phyloP scores from a whole-genome alignment of 2,113 vertebrate species.

The Micronycteris hirsuta region DNA sequence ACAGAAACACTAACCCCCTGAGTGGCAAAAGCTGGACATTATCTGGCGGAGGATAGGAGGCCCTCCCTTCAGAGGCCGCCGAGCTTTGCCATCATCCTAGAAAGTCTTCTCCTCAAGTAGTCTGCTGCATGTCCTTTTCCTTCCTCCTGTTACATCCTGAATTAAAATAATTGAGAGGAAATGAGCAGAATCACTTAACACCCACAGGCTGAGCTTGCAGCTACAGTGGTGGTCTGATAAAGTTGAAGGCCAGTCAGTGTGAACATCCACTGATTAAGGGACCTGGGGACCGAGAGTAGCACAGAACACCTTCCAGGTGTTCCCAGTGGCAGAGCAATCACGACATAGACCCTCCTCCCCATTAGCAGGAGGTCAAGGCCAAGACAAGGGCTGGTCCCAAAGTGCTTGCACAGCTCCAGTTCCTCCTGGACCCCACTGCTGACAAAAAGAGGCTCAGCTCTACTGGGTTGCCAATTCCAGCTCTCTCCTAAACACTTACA shows the following conservation, averaged over 20 bases:
- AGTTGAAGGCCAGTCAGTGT: neutral
- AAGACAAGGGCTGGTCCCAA: neutral
- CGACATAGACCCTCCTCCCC: neutral
- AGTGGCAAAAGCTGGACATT: neutral
- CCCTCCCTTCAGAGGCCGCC: neutral
- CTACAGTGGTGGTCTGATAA: neutral
- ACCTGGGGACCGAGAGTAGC: neutral
- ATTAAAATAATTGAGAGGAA: neutral
- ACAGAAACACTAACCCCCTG: neutral
- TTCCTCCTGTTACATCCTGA: neutral
- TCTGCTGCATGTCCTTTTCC: neutral
- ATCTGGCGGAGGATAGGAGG: neutral
- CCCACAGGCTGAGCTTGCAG: neutral
- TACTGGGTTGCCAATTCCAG: neutral
- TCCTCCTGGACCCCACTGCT: neutral
- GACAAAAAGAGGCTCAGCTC: neutral
- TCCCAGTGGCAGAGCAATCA: neutral
- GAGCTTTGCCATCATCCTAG: neutral
- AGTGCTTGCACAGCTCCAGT: neutral
- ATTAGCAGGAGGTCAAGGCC: neutral
- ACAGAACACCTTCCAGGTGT: no score
- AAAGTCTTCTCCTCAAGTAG: neutral
- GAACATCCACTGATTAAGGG: neutral
- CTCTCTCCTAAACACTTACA: neutral
- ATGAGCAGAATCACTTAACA: neutral